These are phyloP conservation scores for Linyphia triangularis DNA, from an alignment of 2,888 invertebrate genomes.

Conservation along the genomic window DNA sequence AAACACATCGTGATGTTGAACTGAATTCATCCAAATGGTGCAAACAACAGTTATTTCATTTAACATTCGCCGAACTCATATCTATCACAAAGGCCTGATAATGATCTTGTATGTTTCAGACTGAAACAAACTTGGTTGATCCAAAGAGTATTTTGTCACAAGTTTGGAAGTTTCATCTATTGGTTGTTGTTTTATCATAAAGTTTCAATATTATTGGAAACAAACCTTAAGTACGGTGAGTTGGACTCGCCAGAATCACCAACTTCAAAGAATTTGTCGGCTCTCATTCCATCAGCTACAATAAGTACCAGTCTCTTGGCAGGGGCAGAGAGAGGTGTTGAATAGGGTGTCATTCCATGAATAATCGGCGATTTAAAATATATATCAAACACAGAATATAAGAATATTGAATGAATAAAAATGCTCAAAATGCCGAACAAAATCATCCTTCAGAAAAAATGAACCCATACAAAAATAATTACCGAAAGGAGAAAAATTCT, in stretches of 20 bases:
- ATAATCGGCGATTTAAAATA: conserved; percentile 95
- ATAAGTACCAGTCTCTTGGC: conserved; percentile 91
- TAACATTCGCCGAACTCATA: too few species aligned
- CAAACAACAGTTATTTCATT: too few species aligned
- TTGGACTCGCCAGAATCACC: conserved; percentile 81
- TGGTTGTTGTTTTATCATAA: too few species aligned
- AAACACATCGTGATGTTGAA: too few species aligned
- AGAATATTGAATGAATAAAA: conserved; percentile 86
- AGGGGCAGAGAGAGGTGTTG: conserved; percentile 80
- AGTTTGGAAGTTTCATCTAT: too few species aligned
- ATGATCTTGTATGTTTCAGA: too few species aligned
- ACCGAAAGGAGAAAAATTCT: neutral
- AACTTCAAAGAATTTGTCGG: conserved; percentile 86
- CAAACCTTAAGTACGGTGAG: conserved; percentile 85
- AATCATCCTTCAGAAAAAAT: conserved; percentile 24
- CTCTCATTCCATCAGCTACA: conserved; percentile 94
- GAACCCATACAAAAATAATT: neutral
- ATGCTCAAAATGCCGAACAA: conserved; percentile 78
- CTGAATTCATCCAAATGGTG: too few species aligned
- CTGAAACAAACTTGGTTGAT: too few species aligned
- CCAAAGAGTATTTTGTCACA: too few species aligned
- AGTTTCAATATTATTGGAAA: too few species aligned
- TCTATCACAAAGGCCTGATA: too few species aligned
- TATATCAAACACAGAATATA: conserved; percentile 93
- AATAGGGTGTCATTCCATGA: conserved; percentile 83